Evolutionary conservation across 1,140 invertebrate genomes (phyloP), one percentile per base, ranked within the genome.

Genomic region (Hycleus cichorii): DNA sequence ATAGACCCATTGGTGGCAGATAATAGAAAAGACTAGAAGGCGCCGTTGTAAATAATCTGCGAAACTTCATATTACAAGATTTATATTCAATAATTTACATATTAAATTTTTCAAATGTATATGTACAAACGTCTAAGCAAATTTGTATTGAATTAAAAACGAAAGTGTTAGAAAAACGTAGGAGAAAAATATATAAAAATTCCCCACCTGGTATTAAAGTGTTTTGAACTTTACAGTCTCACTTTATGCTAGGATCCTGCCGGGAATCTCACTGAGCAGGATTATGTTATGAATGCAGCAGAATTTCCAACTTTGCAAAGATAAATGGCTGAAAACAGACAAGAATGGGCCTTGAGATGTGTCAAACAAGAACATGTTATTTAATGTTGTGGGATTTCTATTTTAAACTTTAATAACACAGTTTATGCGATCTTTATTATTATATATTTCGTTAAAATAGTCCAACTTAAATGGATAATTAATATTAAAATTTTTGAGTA

Each of bases 201-300:
- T 18, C 18, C 18, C 32, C 51, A 53, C 51, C 51, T 53, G 51
- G 51, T 53, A 53, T 53, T 53, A 46, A 53, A 53, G 51, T 53
- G 51, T 53, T 38, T 52, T 53, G 51, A 53, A 53, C 51, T 53
- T 53, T 53, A 53, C 51, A 45, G 42, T 12, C 51, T 53, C 26
- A 53, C 51, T 53, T 53, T 53, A 53, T 53, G 51, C 43, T 46
- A 45, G 42, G 25, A 53, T 53, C 51, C 51, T 53, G 51, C 51
- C 51, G 51, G 44, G 51, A 53, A 53, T 53, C 51, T 53, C 51
- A 27, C 51, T 46, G 51, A 53, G 51, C 51, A 53, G 51, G 51
- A 53, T 53, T 53, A 53, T 53, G 51, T 53, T 53, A 53, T 53
- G 51, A 53, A 53, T 53, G 51, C 51, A 53, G 51, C 42, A 53